These are phyloP conservation scores for Todiramphus saurophagus DNA, from an alignment of 2,113 vertebrate genomes.

Conservation along the genomic window DNA sequence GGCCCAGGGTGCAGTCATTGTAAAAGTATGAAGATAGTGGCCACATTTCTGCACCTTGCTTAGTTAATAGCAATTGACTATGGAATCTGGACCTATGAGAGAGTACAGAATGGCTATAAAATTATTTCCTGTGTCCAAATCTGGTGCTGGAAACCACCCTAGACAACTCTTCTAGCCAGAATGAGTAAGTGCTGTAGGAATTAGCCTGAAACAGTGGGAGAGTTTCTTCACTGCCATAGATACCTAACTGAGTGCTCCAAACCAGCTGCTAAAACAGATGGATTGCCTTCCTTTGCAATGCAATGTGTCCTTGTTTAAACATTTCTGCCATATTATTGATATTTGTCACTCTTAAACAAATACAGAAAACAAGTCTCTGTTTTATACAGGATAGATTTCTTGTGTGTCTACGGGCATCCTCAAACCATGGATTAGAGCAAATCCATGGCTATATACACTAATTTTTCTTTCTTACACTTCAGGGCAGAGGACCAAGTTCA, in stretches of 20 bases:
- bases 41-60: neutral
- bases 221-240: neutral
- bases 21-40: neutral
- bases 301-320: slow-evolving; percentile 19
- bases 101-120: neutral
- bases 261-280: slow-evolving; percentile 23
- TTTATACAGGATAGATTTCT: neutral
- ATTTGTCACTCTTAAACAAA: slow-evolving; percentile 18
- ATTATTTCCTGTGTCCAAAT: neutral
- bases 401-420: neutral
- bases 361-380: neutral
- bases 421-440: slow-evolving; percentile 7
- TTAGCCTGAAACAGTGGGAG: neutral
- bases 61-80: neutral
- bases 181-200: neutral
- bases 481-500: slow-evolving; percentile 51
- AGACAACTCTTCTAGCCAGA: neutral
- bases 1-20: neutral
- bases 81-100: neutral
- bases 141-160: neutral
- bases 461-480: slow-evolving; percentile 56
- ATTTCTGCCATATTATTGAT: slow-evolving; percentile 27
- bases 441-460: neutral
- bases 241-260: slow-evolving; percentile 4
- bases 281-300: neutral